These are phyloP conservation scores for Leucoraja erinaceus DNA, from an alignment of 2,113 vertebrate species.

Conservation along the genomic window DNA sequence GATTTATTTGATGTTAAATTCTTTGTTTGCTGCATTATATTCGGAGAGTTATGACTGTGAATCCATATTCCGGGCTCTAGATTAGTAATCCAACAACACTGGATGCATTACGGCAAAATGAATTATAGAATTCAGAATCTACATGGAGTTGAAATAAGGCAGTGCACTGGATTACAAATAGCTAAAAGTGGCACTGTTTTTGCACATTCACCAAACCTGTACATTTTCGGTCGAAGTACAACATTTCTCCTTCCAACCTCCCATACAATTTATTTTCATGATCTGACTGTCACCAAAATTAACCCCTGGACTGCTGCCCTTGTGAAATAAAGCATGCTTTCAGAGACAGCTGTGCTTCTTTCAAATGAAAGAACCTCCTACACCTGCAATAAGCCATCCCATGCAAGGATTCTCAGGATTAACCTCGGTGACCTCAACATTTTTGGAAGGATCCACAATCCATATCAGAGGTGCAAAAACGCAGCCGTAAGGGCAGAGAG, in stretches of 20 bases:
- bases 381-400: conserved; percentile 31
- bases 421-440: conserved; percentile 9
- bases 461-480: neutral
- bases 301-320: neutral
- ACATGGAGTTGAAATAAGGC: neutral
- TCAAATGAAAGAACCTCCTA: neutral
- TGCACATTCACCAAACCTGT: neutral
- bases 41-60: too few relatives aligned
- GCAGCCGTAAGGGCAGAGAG: neutral
- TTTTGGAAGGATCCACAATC: conserved; percentile 5
- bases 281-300: neutral
- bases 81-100: too few relatives aligned
- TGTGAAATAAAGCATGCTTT: neutral
- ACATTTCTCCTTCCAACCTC: neutral
- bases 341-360: conserved; percentile 16
- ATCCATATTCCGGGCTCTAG: too few relatives aligned
- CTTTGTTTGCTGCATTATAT: too few relatives aligned
- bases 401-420: conserved; percentile 9
- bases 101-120: neutral
- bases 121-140: neutral
- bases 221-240: neutral
- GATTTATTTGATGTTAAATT: too few relatives aligned
- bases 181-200: neutral
- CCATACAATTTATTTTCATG: neutral
- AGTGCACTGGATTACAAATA: neutral